These are phyloP conservation scores for Drosophila sp. DNA, from an alignment of 1,140 invertebrate species.

Conservation along the genomic window DNA sequence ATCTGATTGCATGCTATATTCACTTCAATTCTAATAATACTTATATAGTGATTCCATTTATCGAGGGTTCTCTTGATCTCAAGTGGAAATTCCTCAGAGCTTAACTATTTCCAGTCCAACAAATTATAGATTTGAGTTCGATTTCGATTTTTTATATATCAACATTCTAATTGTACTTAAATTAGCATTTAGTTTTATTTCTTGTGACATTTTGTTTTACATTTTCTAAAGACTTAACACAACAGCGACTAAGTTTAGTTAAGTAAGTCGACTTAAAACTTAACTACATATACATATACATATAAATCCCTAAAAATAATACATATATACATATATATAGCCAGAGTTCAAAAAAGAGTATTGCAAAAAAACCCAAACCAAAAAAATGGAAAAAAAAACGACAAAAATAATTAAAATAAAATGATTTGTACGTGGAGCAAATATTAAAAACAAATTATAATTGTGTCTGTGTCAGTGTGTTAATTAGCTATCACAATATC, in stretches of 20 bases:
- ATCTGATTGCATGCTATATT: too few relatives aligned
- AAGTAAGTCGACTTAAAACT: background rate
- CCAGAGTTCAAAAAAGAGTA: background rate
- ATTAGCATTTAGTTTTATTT: constrained; percentile 9
- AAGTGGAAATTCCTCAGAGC: background rate
- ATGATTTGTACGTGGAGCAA: constrained; percentile 4
- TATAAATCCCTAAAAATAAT: constrained; percentile 1
- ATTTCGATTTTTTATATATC: background rate
- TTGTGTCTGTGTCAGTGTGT: constrained; percentile 41
- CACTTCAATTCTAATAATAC: constrained; percentile 31
- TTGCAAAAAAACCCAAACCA: constrained; percentile 10
- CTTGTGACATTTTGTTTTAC: background rate
- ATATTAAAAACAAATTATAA: constrained; percentile 39
- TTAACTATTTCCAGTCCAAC: too few relatives aligned
- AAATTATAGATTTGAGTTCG: too few relatives aligned
- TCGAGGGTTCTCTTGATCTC: background rate
- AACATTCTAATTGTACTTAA: constrained; percentile 5
- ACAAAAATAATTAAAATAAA: background rate
- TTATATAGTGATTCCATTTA: constrained; percentile 10
- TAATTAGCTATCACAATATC: constrained; percentile 40
- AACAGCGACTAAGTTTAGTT: background rate
- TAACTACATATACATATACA: background rate
- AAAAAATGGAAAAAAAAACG: background rate
- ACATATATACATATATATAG: constrained; percentile 8
- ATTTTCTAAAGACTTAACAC: constrained; percentile 3